These are phyloP conservation scores for Drosophila nr. perissopoda DNA, from an alignment of 2,888 invertebrate genomes.

Conservation along the genomic window DNA sequence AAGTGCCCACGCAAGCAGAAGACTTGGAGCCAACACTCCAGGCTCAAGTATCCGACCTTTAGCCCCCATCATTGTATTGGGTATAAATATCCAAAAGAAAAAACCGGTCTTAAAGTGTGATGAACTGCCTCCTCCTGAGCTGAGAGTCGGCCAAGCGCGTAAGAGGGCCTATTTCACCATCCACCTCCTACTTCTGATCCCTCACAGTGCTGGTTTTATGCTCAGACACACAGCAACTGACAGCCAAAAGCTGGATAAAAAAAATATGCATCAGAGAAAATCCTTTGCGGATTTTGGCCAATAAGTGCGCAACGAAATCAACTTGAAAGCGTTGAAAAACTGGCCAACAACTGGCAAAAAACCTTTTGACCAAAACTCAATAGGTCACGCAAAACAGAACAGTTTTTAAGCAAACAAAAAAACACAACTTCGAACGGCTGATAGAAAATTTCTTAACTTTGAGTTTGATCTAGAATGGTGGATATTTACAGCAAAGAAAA, in stretches of 20 bases:
- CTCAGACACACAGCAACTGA: constrained; percentile 49
- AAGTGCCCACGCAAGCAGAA: constrained; percentile 62
- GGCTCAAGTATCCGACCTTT: constrained; percentile 47
- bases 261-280: constrained; percentile 45
- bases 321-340: constrained; percentile 49
- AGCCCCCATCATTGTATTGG: constrained; percentile 34
- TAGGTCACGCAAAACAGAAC: constrained; percentile 15
- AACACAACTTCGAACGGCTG: not conserved
- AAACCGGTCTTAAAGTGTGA: constrained; percentile 50
- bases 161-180: constrained; percentile 13
- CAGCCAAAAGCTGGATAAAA: constrained; percentile 40
- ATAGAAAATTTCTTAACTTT: not conserved
- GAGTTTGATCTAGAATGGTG: not conserved
- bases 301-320: constrained; percentile 71
- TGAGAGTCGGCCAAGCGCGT: constrained; percentile 36
- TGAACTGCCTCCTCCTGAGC: constrained; percentile 54
- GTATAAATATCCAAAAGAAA: constrained; percentile 9
- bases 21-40: constrained; percentile 52
- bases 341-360: constrained; percentile 5
- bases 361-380: constrained; percentile 6
- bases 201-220: constrained; percentile 52
- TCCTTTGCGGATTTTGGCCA: constrained; percentile 68
- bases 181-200: not conserved
- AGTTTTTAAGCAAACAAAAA: constrained; percentile 23
- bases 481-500: not conserved